phyloP scores from a whole-genome alignment of 1,140 invertebrate genomes.

The Drosophila lini region DNA sequence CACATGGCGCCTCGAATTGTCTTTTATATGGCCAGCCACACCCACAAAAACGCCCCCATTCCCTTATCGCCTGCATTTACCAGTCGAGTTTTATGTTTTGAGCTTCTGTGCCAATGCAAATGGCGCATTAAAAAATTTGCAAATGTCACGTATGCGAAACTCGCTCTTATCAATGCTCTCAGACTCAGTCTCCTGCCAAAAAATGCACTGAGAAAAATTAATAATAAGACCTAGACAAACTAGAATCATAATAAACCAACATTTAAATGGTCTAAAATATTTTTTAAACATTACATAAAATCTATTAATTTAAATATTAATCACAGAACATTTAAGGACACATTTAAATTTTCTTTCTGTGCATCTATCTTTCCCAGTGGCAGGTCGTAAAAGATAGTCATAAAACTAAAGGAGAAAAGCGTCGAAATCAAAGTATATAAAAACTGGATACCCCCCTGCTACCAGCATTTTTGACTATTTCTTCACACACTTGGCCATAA shows the following conservation, averaged over 20 bases:
- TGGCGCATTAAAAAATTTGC: constrained; percentile 80
- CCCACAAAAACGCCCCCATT: constrained; percentile 15
- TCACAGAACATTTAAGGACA: not conserved
- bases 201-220: not conserved
- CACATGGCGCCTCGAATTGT: constrained; percentile 75
- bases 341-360: not conserved
- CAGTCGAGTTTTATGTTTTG: constrained; percentile 48
- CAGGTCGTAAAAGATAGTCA: constrained; percentile 70
- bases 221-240: too few species aligned
- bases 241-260: too few species aligned
- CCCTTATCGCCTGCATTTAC: constrained; percentile 41
- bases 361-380: constrained; percentile 49
- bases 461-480: constrained; percentile 52
- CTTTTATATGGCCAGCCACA: constrained; percentile 55
- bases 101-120: constrained; percentile 67
- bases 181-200: constrained; percentile 4
- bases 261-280: not conserved
- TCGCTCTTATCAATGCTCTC: constrained; percentile 45
- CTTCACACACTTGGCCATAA: constrained; percentile 71
- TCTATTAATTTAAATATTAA: too few species aligned
- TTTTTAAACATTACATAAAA: not conserved
- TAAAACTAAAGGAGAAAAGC: constrained; percentile 73
- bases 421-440: constrained; percentile 77
- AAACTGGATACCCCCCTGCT: constrained; percentile 46
- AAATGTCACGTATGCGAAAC: constrained; percentile 60